Base-by-base conservation (phyloP, 64 coral and sea anemone genomes). In the Stylophora pistillata region DNA sequence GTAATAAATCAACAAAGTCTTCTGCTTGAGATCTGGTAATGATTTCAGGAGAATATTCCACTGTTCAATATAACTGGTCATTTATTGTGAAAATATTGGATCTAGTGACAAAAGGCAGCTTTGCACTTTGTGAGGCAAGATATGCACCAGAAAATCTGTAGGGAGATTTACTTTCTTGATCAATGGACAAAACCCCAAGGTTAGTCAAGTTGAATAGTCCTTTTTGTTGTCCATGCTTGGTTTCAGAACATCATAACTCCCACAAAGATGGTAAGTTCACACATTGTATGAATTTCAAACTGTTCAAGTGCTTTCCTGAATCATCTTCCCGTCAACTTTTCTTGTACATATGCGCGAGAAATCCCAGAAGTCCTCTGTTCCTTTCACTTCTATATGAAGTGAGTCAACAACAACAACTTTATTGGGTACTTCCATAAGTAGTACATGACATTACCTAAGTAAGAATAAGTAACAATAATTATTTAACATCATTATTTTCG, bases 281-380 rank as follows among this genome's bases (percentile, higher is more conserved):
- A 5, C 63, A 66, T n/a, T 66, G 63, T n/a, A 66, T 6, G 0
- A 66, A 23, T 52, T 75, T 75, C 33, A 75, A 53, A 75, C 5
- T 7, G 13, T 33, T 30, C 15, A 27, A 1, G 58, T 83, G 58
- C 17, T 62, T 32, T 33, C 32, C 27, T 64, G 63, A 26, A 23
- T 61, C 57, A 83, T 61, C 0, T 10, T 55, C 9, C 12, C 3
- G 15, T 77, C 73, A 21, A 91, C 68, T 55, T 72, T 27, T 29
- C 27, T 29, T 0, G 27, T 95, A 29, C 88, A 91, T 56, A 54
- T 70, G 25, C 78, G 53, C 25, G 86, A 89, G 76, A 91, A 91
- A 26, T 95, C 53, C 93, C 93, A 91, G 20, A 95, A 95, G 21
- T 29, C 72, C 58, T 58, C 64, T 0, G 53, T 53, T 41, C n/a